Base-by-base conservation (phyloP, 1,140 invertebrate genomes). In the Diorhabda sublineata region DNA sequence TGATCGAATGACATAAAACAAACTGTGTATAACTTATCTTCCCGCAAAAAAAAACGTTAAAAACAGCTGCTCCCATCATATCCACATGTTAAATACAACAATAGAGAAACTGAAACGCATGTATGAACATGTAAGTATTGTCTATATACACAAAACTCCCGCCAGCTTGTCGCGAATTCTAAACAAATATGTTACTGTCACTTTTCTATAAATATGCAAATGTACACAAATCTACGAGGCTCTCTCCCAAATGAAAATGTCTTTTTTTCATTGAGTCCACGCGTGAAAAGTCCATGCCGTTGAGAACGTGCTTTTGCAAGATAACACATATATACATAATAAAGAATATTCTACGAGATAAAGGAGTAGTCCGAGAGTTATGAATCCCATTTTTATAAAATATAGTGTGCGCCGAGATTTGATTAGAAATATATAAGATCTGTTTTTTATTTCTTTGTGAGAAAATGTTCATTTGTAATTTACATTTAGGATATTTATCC, bases 191-290 rank as follows among this genome's bases (percentile, higher is more conserved):
- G 62, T 61, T 65, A 57, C 68, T 70, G 69, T 70, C 65, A 67
- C 66, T 70, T 68, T 70, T 63, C 66, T 70, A 70, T 70, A 67
- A 70, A 70, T 70, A 70, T 70, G 69, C 61, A 67, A 70, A 70
- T 67, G 11, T 59, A 59, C 26, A 59, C n/a, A n/a, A 41, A 69
- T 61, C 64, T 65, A 58, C 68, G 47, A 64, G 64, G 64, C 69
- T 70, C 61, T 70, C 59, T 56, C 11, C 69, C 57, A 66, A 66
- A 68, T 62, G 67, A 71, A 52, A 68, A 71, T 71, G 67, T 47
- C 43, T 62, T 45, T 11, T 44, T 44, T 9, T 62, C 61, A 62
- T 45, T 44, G 7, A 44, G n/a, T 44, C 42, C 42, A 43, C 61
- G 61, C 61, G 61, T 44, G 61, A 47, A 44, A 62, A 45, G 42